Evolutionary conservation across 2,888 invertebrate species (phyloP), one percentile per base, ranked within the genome.

Genomic region (Hirtodrosophila duncani): DNA sequence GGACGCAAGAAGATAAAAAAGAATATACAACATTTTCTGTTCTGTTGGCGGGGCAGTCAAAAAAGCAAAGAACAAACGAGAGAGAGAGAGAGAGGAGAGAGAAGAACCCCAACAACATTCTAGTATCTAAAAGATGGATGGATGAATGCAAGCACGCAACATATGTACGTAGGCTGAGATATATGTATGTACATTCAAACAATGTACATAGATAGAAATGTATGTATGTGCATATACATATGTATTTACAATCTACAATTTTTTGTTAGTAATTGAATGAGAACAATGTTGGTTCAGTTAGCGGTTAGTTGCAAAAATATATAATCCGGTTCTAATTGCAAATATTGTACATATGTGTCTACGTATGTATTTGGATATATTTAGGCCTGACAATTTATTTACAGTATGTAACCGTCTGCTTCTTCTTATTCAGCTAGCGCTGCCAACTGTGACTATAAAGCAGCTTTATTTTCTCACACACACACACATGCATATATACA

Each of bases 21-120:
- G 53, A 74, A 77, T 70, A 74, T 59, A 69, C 55, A 70, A 67
- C 45, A 51, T 74, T 77, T 69, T 68, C 45, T 52, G 31, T 56
- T 48, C 49, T 55, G 56, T 71, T 67, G 62, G 72, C 60, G 59
- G 52, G 63, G 51, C 50, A 66, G 63, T 42, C 49, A 62, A 70
- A 74, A 69, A 72, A 77, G 41, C 49, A 45, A 58, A 41, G 43
- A 44, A 65, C 41, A 63, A 52, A 46, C 51, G 20, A 27, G 39
- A 39, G 34, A 39, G 34, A 36, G 24, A 34, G 36, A 39, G 38
- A 10, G 27, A 34, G 38, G 34, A 29, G 48, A 29, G 26, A 43
- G 26, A 44, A 20, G 46, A 49, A 31, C 48, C 29, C 57, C 58
- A 58, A 5, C 3, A 3, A n/a, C 58, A 50, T 60, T 74, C 67